Percentiles rank a stretch among this genome's conserved stretches.
Evolutionary conservation across 2,888 invertebrate genomes (phyloP).

Genomic region (Hyalella azteca): DNA sequence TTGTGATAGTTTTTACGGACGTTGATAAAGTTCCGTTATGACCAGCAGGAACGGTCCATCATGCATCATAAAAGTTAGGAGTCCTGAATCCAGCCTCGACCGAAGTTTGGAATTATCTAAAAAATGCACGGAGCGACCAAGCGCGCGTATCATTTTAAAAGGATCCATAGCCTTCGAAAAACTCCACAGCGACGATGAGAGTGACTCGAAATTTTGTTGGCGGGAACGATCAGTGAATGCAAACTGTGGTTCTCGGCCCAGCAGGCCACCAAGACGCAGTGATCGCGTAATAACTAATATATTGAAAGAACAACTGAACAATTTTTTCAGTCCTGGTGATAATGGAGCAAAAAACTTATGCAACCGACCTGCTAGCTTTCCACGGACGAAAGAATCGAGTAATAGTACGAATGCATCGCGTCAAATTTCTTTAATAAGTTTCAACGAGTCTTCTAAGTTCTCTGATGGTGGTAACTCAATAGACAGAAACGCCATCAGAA

Average conservation of each 20-base stretch:
- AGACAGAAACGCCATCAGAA: too few relatives aligned
- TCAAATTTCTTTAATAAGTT: background rate
- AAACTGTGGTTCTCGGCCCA: background rate
- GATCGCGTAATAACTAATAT: background rate
- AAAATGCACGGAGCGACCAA: background rate
- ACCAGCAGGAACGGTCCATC: constrained; percentile 12
- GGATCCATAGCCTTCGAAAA: constrained; percentile 35
- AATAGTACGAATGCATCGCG: background rate
- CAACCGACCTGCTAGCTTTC: constrained; percentile 4
- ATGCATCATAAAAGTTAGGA: constrained; percentile 24
- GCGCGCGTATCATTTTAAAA: constrained; percentile 20
- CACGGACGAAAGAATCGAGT: background rate
- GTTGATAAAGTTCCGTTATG: background rate
- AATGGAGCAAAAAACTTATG: too few relatives aligned
- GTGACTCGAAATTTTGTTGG: background rate
- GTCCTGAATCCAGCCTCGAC: constrained; percentile 17
- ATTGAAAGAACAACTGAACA: background rate
- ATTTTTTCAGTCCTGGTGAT: background rate
- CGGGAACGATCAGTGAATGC: background rate
- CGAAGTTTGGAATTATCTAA: background rate
- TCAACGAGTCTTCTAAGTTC: background rate
- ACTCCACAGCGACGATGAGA: constrained; percentile 19
- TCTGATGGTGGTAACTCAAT: too few relatives aligned
- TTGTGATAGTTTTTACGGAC: too few relatives aligned
- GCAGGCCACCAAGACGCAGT: background rate